Evolutionary conservation across 2,113 vertebrate species (phyloP).

Genomic region (Bubo scandiacus): DNA sequence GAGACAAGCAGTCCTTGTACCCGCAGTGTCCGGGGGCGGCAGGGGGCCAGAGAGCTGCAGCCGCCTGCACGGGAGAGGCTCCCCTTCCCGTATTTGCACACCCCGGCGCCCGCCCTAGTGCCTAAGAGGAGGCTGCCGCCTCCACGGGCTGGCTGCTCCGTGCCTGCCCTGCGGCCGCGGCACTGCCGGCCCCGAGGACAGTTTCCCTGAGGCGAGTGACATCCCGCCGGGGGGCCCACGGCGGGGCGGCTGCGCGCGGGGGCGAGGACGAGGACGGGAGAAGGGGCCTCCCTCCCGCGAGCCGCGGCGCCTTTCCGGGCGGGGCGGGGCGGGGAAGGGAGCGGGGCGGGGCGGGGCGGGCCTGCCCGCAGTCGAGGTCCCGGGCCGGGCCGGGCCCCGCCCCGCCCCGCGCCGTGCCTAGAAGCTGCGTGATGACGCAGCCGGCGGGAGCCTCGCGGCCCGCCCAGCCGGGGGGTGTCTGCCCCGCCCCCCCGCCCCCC

Average conservation of each 20-base stretch:
- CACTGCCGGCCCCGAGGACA: no score
- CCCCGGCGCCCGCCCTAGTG: rapidly evolving
- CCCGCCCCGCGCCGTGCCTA: neutral
- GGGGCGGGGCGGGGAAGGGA: no score
- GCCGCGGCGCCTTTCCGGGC: no score
- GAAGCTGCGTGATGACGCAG: neutral
- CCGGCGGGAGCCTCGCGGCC: neutral
- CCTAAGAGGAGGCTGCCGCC: neutral
- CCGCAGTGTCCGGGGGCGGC: no score
- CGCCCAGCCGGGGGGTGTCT: neutral
- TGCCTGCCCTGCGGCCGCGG: rapidly evolving
- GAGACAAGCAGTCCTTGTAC: rapidly evolving
- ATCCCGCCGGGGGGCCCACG: no score
- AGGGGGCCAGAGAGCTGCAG: rapidly evolving
- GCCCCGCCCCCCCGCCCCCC: neutral
- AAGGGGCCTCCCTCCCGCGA: no score
- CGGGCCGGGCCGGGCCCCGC: no score
- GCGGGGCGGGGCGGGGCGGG: no score
- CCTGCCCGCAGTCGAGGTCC: no score
- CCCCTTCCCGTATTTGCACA: neutral
- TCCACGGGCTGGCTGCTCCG: rapidly evolving
- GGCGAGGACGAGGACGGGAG: neutral
- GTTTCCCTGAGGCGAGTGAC: rapidly evolving
- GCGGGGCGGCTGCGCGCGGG: no score
- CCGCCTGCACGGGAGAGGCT: rapidly evolving